A percentile compares a stretch with the other conserved stretches of the same genome.
Conservation (phyloP, 2,797 vertebrate genomes). For the Pterois miles region DNA sequence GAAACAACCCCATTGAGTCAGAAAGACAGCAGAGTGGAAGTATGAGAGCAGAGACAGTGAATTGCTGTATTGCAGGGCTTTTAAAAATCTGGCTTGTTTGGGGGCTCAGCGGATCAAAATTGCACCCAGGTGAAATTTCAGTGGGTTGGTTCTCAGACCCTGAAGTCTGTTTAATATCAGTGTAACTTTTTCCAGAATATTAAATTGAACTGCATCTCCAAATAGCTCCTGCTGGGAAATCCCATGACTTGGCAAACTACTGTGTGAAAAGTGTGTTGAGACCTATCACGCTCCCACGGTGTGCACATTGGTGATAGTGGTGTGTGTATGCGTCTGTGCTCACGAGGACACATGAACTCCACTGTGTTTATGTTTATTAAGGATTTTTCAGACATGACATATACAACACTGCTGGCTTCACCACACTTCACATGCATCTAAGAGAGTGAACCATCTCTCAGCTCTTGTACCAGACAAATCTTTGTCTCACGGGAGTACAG, state of each 20-base stretch:
- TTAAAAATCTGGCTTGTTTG: background rate
- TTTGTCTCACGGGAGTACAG: background rate
- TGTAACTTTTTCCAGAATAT: background rate
- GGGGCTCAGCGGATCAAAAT: background rate
- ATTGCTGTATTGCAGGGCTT: background rate
- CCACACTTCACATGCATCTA: background rate
- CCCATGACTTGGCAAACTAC: background rate
- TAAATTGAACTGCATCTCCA: constrained; percentile 1
- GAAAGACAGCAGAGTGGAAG: background rate
- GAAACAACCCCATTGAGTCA: background rate
- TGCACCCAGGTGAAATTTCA: constrained; percentile 6
- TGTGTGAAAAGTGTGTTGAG: background rate
- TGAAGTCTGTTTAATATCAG: background rate
- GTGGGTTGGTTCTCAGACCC: background rate
- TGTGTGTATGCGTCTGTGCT: background rate
- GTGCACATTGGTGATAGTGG: background rate
- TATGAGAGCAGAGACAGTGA: background rate
- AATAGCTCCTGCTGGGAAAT: constrained; percentile 23
- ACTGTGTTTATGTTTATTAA: background rate
- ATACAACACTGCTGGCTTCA: background rate
- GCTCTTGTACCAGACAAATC: no score
- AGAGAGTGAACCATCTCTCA: background rate
- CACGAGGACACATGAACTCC: background rate
- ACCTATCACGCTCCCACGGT: background rate
- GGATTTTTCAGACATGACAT: background rate